These are phyloP conservation scores for Alaudala cheleensis DNA, from an alignment of 2,113 vertebrate species.

Conservation along the genomic window DNA sequence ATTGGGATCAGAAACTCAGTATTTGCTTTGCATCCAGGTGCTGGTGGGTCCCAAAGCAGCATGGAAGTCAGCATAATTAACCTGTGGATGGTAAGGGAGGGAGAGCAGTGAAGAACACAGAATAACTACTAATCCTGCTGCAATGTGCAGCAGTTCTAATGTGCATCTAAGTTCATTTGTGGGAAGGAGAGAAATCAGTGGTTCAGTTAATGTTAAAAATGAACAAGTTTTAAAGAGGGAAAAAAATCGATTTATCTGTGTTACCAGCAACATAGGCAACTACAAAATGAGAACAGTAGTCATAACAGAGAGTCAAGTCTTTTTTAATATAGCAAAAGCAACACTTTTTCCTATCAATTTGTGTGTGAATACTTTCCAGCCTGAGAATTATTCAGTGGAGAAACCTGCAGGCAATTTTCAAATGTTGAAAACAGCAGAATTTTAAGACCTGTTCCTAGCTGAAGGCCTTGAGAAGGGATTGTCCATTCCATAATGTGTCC, in stretches of 20 bases:
- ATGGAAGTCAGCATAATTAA: conserved; percentile 11
- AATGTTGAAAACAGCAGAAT: not conserved
- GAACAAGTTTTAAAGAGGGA: not conserved
- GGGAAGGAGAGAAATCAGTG: not conserved
- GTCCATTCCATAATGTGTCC: fast-evolving
- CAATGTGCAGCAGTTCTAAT: not conserved
- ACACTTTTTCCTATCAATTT: not conserved
- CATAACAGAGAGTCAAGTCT: not conserved
- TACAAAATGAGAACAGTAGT: not conserved
- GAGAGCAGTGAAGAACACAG: not conserved
- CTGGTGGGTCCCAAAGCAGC: not conserved
- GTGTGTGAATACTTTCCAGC: not conserved
- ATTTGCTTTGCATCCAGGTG: conserved; percentile 2
- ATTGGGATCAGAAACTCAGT: not conserved
- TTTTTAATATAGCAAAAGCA: not conserved
- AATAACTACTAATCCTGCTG: conserved; percentile 1
- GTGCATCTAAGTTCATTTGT: not conserved
- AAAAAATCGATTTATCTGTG: not conserved
- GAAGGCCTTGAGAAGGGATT: not conserved
- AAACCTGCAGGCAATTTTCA: not conserved
- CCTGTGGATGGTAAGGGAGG: not conserved
- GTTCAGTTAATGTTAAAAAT: not conserved
- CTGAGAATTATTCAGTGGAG: not conserved
- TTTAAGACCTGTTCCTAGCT: not conserved
- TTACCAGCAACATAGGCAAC: not conserved